Evolutionary conservation across 2,797 vertebrate species (phyloP).

Genomic region (Sardinella longiceps): DNA sequence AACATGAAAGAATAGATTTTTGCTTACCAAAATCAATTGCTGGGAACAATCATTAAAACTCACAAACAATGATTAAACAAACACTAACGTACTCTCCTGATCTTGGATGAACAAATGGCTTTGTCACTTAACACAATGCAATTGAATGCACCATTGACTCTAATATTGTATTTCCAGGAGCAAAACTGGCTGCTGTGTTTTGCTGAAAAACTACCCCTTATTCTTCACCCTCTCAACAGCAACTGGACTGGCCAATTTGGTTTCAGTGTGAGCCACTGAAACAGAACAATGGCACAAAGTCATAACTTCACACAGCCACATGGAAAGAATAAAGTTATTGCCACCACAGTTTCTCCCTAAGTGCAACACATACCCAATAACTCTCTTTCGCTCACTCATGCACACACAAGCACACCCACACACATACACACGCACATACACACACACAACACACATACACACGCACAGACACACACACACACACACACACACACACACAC

Average conservation of each 20-base stretch:
- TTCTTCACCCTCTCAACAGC: constrained; percentile 10
- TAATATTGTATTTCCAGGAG: constrained; percentile 17
- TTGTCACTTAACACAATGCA: not conserved
- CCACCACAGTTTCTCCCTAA: not conserved
- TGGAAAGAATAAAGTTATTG: constrained; percentile 1
- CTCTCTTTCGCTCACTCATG: not conserved
- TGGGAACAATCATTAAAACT: not conserved
- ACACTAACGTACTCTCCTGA: not conserved
- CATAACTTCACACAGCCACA: not conserved
- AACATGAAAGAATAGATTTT: not conserved
- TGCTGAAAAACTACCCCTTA: not conserved
- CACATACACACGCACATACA: not conserved
- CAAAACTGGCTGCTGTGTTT: not conserved
- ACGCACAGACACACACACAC: not conserved
- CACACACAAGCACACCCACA: not conserved
- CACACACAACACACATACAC: no score
- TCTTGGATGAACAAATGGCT: constrained; percentile 17
- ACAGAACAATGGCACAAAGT: constrained; percentile 12
- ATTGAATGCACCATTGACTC: constrained; percentile 26
- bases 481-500: not conserved
- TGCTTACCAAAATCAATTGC: not conserved
- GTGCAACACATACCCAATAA: not conserved
- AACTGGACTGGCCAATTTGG: not conserved
- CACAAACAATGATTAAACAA: not conserved
- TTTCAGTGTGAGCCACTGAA: not conserved